phyloP scores from a whole-genome alignment of 2,797 vertebrate species.

The Apogon hyalosoma region DNA sequence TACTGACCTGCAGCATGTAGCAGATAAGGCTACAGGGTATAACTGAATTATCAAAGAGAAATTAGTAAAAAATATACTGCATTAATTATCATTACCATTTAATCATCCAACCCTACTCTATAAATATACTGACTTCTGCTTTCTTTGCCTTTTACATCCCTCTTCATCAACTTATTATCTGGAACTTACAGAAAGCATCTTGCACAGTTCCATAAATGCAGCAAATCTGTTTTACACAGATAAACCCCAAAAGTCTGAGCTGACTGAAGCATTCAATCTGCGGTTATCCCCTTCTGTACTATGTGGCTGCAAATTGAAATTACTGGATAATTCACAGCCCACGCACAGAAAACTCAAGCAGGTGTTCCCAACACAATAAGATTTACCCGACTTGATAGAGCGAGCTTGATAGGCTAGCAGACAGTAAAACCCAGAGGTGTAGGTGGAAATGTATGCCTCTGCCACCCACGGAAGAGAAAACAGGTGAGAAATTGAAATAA shows the following conservation, averaged over 20 bases:
- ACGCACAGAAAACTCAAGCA: constrained; percentile 46
- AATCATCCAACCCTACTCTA: constrained; percentile 1
- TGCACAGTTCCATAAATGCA: constrained; percentile 20
- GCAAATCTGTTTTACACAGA: constrained; percentile 3
- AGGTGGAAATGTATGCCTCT: constrained; percentile 39
- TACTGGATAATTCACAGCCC: constrained; percentile 35
- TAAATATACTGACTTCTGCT: constrained; percentile 51
- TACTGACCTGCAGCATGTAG: no score
- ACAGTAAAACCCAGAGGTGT: constrained; percentile 52
- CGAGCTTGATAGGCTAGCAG: constrained; percentile 37
- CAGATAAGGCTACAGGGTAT: no score
- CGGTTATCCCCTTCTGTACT: constrained; percentile 7
- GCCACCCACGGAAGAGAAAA: constrained; percentile 50
- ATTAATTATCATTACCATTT: no score
- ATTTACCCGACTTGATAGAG: constrained; percentile 23
- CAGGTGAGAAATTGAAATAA: constrained; percentile 67
- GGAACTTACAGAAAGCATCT: constrained; percentile 3
- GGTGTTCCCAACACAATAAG: constrained; percentile 50
- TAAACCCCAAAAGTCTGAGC: constrained; percentile 3
- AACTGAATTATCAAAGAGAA: no score
- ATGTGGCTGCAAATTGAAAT: constrained; percentile 26
- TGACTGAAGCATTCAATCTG: constrained; percentile 20
- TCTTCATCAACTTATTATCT: constrained; percentile 23
- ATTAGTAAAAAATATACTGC: no score
- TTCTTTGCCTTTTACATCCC: constrained; percentile 32